phyloP scores from a whole-genome alignment of 2,888 invertebrate species.

The Abrostola tripartita region DNA sequence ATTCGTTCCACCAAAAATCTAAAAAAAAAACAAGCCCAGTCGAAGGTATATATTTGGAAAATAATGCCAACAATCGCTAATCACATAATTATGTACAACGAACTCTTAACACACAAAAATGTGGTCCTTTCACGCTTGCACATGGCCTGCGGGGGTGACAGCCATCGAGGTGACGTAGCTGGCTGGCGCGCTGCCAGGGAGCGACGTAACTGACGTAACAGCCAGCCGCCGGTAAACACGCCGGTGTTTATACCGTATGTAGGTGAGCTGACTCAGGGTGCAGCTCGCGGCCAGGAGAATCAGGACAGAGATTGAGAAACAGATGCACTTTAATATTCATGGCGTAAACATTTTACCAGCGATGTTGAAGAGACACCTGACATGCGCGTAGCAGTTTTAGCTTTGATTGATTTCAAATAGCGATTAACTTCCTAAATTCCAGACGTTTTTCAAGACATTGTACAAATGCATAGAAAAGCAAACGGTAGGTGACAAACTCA shows the following conservation, averaged over 20 bases:
- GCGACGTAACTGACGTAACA: constrained; percentile 27
- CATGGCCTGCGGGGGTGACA: constrained; percentile 25
- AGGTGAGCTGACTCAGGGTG: constrained; percentile 38
- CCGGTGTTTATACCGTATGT: constrained; percentile 14
- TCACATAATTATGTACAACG: constrained; percentile 41
- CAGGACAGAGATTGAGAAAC: background rate
- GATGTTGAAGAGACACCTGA: too few species aligned
- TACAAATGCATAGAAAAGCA: too few species aligned
- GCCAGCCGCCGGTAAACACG: constrained; percentile 31
- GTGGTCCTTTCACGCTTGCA: constrained; percentile 11
- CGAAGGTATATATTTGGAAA: constrained; percentile 17
- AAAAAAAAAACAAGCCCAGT: too few species aligned
- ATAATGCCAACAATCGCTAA: constrained; percentile 36
- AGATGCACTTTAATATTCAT: background rate
- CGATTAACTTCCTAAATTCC: too few species aligned
- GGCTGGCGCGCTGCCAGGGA: constrained; percentile 47
- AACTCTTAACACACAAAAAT: constrained; percentile 29
- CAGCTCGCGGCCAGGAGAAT: constrained; percentile 4
- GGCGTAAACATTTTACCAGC: background rate
- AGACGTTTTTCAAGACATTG: too few species aligned
- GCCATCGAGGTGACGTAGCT: constrained; percentile 34
- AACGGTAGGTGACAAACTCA: too few species aligned
- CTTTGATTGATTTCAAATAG: too few species aligned
- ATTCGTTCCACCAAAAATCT: too few species aligned
- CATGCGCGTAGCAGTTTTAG: too few species aligned